Percentiles rank a stretch among this genome's conserved stretches.
These are phyloP conservation scores for Cabera pusaria DNA, from an alignment of 2,888 invertebrate genomes.

Conservation along the genomic window DNA sequence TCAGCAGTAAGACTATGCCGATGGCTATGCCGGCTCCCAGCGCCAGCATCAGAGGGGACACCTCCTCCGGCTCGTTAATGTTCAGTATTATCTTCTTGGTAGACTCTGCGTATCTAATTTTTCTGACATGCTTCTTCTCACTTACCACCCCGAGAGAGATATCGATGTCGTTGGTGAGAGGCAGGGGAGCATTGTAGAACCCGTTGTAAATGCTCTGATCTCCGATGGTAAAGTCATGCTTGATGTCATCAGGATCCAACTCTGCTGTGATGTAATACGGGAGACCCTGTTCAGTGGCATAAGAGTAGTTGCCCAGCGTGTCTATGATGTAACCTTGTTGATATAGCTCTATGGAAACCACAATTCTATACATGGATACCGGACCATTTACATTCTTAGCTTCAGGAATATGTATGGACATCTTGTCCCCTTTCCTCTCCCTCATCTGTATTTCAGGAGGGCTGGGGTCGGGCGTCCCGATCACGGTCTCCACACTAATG, in stretches of 20 bases:
- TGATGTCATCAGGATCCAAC: constrained; percentile 86
- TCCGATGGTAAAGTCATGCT: constrained; percentile 89
- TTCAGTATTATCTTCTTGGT: constrained; percentile 79
- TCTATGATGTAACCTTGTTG: constrained; percentile 85
- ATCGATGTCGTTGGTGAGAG: constrained; percentile 84
- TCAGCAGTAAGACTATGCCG: constrained; percentile 87
- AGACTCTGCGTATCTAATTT: constrained; percentile 85
- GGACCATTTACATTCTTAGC: constrained; percentile 91
- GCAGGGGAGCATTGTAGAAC: constrained; percentile 90
- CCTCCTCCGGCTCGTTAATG: constrained; percentile 73
- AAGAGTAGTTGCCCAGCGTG: constrained; percentile 85
- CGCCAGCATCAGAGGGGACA: constrained; percentile 75
- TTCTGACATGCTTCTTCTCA: constrained; percentile 85
- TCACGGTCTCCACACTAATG: constrained; percentile 85
- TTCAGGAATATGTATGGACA: constrained; percentile 86
- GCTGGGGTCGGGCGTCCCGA: constrained; percentile 87
- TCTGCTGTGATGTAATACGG: constrained; percentile 94
- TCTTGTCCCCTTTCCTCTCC: constrained; percentile 83
- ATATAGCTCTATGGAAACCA: constrained; percentile 87
- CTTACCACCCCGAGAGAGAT: constrained; percentile 89
- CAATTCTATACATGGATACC: constrained; percentile 88
- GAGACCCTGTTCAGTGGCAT: constrained; percentile 86
- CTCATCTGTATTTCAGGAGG: constrained; percentile 87
- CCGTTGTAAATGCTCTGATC: constrained; percentile 88
- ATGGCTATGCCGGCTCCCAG: constrained; percentile 86